phyloP scores from a whole-genome alignment of 2,888 invertebrate genomes.

The Synanthedon tipuliformis region DNA sequence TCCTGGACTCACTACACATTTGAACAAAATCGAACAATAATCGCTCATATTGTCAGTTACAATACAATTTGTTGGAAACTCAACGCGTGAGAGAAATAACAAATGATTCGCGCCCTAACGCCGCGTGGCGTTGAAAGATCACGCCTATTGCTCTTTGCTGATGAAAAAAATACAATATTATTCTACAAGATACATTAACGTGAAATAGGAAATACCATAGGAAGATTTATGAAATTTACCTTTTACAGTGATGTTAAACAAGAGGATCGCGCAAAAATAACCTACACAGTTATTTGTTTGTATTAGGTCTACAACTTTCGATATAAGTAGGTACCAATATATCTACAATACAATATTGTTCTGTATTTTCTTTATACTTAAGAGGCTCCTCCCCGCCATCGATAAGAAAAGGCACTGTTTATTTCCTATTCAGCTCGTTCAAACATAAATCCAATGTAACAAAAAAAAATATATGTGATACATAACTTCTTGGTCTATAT shows the following conservation, averaged over 20 bases:
- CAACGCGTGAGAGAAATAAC: conserved; percentile 67
- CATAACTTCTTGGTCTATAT: too few species aligned
- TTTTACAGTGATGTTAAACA: not conserved
- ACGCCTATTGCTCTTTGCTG: conserved; percentile 64
- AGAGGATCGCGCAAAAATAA: too few species aligned
- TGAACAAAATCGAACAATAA: conserved; percentile 49
- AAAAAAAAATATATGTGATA: too few species aligned
- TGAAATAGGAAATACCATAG: not conserved
- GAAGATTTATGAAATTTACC: not conserved
- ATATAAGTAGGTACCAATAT: too few species aligned
- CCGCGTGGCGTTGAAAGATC: conserved; percentile 70
- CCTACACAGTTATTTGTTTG: too few species aligned
- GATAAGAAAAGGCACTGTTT: too few species aligned
- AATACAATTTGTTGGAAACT: conserved; percentile 67
- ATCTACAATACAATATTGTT: too few species aligned
- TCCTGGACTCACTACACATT: not conserved
- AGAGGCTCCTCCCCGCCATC: too few species aligned
- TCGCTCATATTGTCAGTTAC: conserved; percentile 69
- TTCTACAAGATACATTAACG: conserved; percentile 13
- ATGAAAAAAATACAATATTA: conserved; percentile 43
- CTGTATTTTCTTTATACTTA: too few species aligned
- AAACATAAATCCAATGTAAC: too few species aligned
- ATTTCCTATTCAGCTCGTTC: too few species aligned
- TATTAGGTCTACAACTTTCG: too few species aligned
- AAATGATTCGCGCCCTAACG: conserved; percentile 68